Percentiles rank a stretch among this genome's conserved stretches.
phyloP scores from a whole-genome alignment of 2,888 invertebrate species.

The Altica lythri region DNA sequence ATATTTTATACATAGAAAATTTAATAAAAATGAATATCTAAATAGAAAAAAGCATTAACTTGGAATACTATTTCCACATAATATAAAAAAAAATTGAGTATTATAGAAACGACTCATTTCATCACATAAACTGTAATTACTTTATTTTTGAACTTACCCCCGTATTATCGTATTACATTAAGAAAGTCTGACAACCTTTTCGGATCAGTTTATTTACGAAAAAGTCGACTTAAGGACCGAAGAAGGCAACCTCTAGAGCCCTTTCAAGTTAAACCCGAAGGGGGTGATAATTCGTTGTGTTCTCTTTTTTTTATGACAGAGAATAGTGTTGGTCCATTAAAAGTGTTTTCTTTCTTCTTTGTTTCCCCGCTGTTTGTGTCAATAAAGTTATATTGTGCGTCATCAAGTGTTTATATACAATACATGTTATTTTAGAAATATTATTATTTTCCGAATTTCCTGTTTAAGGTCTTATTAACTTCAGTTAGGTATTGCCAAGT shows the following conservation, averaged over 20 bases:
- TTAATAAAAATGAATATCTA: background rate
- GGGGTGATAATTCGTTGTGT: conserved; percentile 21
- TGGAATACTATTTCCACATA: background rate
- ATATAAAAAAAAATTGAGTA: no score
- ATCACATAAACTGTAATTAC: background rate
- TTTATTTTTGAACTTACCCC: background rate
- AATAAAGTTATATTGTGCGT: no score
- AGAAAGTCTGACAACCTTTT: background rate
- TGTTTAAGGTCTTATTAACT: no score
- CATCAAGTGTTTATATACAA: no score
- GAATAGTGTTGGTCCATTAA: conserved; percentile 17
- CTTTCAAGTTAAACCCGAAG: conserved; percentile 14
- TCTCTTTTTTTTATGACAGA: conserved; percentile 14
- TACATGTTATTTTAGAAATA: no score
- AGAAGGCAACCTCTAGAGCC: conserved; percentile 14
- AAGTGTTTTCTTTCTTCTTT: conserved; percentile 15
- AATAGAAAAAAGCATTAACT: background rate
- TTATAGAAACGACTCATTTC: no score
- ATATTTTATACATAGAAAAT: no score
- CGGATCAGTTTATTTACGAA: conserved; percentile 18
- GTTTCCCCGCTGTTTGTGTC: no score
- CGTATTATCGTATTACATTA: background rate
- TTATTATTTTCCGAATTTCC: no score
- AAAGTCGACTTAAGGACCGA: conserved; percentile 11
- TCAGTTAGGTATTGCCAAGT: no score